Evolutionary conservation across 2,797 vertebrate genomes (phyloP).

Genomic region (Lycodopsis pacificus): DNA sequence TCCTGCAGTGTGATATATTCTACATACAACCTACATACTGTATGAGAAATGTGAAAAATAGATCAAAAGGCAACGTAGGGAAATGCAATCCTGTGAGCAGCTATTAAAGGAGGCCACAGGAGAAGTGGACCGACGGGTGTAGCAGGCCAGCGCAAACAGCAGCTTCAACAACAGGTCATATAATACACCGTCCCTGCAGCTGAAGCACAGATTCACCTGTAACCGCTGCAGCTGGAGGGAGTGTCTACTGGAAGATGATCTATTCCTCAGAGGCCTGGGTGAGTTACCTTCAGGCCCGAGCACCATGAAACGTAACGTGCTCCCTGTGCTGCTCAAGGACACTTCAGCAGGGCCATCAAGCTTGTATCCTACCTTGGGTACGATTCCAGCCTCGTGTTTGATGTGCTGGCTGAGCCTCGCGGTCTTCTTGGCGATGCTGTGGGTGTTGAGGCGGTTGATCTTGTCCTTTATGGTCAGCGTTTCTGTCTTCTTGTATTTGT

Average conservation of each 20-base stretch:
- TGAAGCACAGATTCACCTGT: slow-evolving; percentile 28
- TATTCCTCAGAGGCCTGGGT: neutral
- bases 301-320: neutral
- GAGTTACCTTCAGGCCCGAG: neutral
- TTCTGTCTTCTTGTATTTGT: slow-evolving; percentile 93
- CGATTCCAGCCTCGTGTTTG: slow-evolving; percentile 92
- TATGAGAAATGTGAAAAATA: neutral
- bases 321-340: neutral
- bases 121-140: neutral
- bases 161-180: slow-evolving; percentile 5
- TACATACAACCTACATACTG: too few species aligned
- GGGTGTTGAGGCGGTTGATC: slow-evolving; percentile 90
- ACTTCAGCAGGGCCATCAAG: neutral
- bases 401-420: slow-evolving; percentile 90
- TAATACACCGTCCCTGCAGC: neutral
- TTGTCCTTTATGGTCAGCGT: slow-evolving; percentile 90
- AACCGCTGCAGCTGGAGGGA: slow-evolving; percentile 9
- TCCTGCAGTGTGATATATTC: neutral
- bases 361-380: slow-evolving; percentile 83
- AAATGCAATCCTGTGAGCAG: neutral
- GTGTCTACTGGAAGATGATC: neutral
- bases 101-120: neutral
- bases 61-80: neutral
- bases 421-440: slow-evolving; percentile 96
- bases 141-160: neutral